Evolutionary conservation across 1,140 invertebrate genomes (phyloP).

Genomic region (Zelostemma sp.): DNA sequence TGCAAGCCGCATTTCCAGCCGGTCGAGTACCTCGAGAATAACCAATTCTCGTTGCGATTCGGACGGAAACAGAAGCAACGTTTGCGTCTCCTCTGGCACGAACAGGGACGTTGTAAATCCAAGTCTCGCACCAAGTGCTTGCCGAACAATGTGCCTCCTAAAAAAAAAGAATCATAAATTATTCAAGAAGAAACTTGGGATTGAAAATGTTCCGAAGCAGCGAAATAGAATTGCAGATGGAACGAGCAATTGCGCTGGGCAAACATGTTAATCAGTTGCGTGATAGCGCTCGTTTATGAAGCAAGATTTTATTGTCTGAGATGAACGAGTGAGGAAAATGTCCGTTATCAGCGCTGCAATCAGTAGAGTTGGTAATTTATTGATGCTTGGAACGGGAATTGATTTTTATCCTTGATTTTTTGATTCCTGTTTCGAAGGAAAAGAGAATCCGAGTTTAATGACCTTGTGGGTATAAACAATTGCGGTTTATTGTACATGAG

Average conservation of each 20-base stretch:
- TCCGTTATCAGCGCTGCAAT: no score
- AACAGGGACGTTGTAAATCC: constrained; percentile 88
- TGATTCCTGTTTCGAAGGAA: neutral
- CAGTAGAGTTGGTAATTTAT: no score
- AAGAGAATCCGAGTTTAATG: constrained; percentile 3
- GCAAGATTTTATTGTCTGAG: no score
- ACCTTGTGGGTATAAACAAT: constrained; percentile 28
- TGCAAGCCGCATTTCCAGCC: constrained; percentile 99
- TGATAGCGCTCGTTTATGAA: no score
- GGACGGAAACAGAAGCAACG: constrained; percentile 94
- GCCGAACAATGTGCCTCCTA: constrained; percentile 93
- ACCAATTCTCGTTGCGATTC: constrained; percentile 92
- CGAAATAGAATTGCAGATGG: no score
- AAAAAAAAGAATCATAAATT: constrained; percentile 35
- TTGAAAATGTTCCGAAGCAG: no score
- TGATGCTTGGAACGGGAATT: no score
- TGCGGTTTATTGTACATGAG: constrained; percentile 35
- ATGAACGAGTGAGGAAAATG: no score
- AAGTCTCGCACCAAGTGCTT: constrained; percentile 94
- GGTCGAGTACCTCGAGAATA: constrained; percentile 98
- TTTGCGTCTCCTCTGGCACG: constrained; percentile 87
- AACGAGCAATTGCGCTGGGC: no score
- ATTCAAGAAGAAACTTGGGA: neutral
- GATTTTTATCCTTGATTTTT: neutral
- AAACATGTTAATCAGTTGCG: no score